phyloP scores from a whole-genome alignment of 2,888 invertebrate species.

The Diarsia mendica region DNA sequence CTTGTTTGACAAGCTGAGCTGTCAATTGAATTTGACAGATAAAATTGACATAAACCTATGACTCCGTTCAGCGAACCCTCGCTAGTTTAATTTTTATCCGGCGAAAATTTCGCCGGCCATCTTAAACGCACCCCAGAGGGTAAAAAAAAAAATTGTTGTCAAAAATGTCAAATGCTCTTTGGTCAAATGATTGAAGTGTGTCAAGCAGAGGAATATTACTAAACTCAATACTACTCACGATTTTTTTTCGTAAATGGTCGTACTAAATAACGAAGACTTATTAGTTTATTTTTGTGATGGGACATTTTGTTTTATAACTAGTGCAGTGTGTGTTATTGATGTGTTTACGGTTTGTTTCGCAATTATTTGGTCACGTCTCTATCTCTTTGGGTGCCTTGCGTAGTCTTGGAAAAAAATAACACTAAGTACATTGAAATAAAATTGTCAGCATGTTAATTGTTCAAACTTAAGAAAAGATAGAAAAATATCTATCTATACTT shows the following conservation, averaged over 20 bases:
- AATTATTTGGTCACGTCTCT: conserved; percentile 80
- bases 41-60: too few relatives aligned
- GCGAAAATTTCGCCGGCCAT: too few relatives aligned
- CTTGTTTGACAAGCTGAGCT: too few relatives aligned
- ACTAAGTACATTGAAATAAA: not conserved
- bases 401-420: conserved; percentile 65
- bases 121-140: too few relatives aligned
- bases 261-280: conserved; percentile 28
- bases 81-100: too few relatives aligned
- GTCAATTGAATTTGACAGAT: too few relatives aligned
- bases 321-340: conserved; percentile 78
- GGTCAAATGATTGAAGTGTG: conserved; percentile 64
- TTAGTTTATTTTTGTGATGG: conserved; percentile 58
- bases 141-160: conserved; percentile 37
- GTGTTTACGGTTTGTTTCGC: conserved; percentile 84
- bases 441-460: conserved; percentile 6
- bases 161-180: conserved; percentile 55
- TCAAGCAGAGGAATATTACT: conserved; percentile 48
- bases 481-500: not conserved
- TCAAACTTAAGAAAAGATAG: not conserved
- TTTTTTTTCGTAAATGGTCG: conserved; percentile 41
- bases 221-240: conserved; percentile 50
- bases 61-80: too few relatives aligned
- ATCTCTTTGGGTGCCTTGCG: conserved; percentile 53
- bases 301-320: conserved; percentile 59